Base-by-base conservation (phyloP, 2,797 vertebrate genomes). In the Sternotherus odoratus region DNA sequence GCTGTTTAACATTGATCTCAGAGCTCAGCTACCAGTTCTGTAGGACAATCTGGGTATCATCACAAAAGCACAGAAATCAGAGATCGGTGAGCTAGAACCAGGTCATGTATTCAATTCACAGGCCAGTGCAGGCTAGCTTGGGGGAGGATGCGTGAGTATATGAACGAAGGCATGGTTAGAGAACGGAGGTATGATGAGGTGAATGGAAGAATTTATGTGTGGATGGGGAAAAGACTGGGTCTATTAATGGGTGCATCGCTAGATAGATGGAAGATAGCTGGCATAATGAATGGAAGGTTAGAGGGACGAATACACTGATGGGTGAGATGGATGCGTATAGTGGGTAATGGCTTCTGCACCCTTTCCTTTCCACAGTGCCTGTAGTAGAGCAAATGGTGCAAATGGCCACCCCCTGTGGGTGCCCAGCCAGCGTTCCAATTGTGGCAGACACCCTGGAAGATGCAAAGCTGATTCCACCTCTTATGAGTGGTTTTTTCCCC, bases 251-350 rank as follows among this genome's bases (percentile, higher is more conserved):
- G 33, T 60, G 56, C 7, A 0, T 0, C 4, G 43, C 43, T 1
- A 28, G 63, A 49, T 16, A 56, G 8, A 26, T 3, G 49, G 24
- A 72, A 39, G 23, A 43, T 24, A 48, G 4, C 0, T 9, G 74
- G 50, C 19, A 46, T 56, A 74, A 9, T 33, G 46, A 5, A 1
- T 54, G 53, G 48, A 49, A 75, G 79, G 54, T 13, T 51, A 4
- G 7, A 39, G 66, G 11, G 8, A 81, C 28, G 56, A 83, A 7
- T 0, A 0, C 26, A 66, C n/a, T 1, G 3, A 28, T 80, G 26
- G 48, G 8, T 46, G 2, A 5, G 2, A 12, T 33, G 39, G 23
- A 75, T 75, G 16, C 36, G 23, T n/a, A 36, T 3, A 5, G 39
- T 3, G 83, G 30, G 23, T 79, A 51, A 83, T 82, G 69, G n/a